Conservation (phyloP, 2,888 invertebrate species). For the Capitulum mitella region DNA sequence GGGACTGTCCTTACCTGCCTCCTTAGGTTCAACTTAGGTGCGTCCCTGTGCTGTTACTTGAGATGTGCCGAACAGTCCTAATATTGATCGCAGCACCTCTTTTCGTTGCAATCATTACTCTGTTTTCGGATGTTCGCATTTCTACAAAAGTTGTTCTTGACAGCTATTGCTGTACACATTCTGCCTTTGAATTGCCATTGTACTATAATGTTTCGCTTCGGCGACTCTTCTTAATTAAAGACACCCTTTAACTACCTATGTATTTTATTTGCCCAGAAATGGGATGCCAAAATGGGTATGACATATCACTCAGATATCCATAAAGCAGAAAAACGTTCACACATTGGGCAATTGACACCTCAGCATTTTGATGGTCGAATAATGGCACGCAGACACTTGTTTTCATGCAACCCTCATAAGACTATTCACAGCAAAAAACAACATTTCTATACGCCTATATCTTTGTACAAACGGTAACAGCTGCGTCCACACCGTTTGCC, state of each 20-base stretch:
- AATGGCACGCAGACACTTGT: not conserved
- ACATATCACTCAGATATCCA: not conserved
- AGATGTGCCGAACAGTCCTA: too few relatives aligned
- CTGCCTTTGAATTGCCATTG: too few relatives aligned
- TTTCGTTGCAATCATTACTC: conserved; percentile 32
- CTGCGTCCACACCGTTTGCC: not conserved
- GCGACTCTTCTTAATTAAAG: too few relatives aligned
- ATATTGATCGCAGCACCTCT: conserved; percentile 30
- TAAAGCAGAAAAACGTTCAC: not conserved
- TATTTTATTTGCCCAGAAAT: not conserved
- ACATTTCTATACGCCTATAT: not conserved
- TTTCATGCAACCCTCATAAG: not conserved
- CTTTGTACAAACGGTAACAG: not conserved
- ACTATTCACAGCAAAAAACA: not conserved
- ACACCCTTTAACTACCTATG: not conserved
- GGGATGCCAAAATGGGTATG: not conserved
- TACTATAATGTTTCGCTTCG: too few relatives aligned
- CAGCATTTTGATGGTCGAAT: not conserved
- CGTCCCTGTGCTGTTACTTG: too few relatives aligned
- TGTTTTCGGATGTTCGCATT: conserved; percentile 13
- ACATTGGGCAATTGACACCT: not conserved
- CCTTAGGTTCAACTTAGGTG: not conserved
- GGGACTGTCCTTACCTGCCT: not conserved
- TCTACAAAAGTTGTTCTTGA: too few relatives aligned
- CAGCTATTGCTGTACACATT: too few relatives aligned